A percentile compares a stretch with the other conserved stretches of the same genome.
These are phyloP conservation scores for Camponotus fellah DNA, from an alignment of 2,888 invertebrate genomes.

Conservation along the genomic window DNA sequence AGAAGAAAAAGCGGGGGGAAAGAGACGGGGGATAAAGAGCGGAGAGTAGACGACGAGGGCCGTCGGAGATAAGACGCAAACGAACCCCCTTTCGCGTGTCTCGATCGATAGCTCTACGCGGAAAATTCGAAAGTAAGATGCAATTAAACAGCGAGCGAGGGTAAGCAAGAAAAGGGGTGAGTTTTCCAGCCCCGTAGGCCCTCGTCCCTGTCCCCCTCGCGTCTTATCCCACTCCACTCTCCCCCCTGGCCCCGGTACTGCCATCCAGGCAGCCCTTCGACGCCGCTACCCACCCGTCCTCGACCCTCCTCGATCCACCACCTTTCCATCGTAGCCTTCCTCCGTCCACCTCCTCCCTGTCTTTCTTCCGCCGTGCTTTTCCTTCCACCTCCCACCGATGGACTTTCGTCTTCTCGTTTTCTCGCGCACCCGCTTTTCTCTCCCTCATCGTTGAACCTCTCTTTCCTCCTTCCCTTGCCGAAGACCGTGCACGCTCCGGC, in stretches of 20 bases:
- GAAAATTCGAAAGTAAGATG: conserved; percentile 86
- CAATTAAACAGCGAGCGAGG: conserved; percentile 86
- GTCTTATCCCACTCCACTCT: conserved; percentile 57
- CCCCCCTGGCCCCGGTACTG: conserved; percentile 54
- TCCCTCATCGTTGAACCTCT: conserved; percentile 60
- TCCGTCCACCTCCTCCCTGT: conserved; percentile 63
- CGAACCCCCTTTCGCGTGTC: conserved; percentile 84
- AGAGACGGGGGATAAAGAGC: conserved; percentile 65
- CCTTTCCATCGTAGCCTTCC: conserved; percentile 68
- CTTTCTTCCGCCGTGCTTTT: conserved; percentile 66
- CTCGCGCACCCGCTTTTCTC: conserved; percentile 63
- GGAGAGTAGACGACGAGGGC: conserved; percentile 80
- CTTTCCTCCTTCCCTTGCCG: conserved; percentile 52
- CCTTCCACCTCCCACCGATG: conserved; percentile 53
- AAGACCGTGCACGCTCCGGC: conserved; percentile 73
- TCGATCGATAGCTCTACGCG: conserved; percentile 86
- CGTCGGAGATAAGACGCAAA: conserved; percentile 86
- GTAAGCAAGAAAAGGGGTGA: conserved; percentile 86
- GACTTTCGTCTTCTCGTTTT: conserved; percentile 57
- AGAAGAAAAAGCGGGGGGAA: conserved; percentile 65
- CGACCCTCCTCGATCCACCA: conserved; percentile 66
- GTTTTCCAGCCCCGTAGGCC: conserved; percentile 84
- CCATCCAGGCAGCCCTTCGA: conserved; percentile 73
- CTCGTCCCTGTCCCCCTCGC: conserved; percentile 66
- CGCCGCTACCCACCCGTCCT: conserved; percentile 64